Conservation (phyloP, 2,888 invertebrate species). For the Tetheella fluctuosa region DNA sequence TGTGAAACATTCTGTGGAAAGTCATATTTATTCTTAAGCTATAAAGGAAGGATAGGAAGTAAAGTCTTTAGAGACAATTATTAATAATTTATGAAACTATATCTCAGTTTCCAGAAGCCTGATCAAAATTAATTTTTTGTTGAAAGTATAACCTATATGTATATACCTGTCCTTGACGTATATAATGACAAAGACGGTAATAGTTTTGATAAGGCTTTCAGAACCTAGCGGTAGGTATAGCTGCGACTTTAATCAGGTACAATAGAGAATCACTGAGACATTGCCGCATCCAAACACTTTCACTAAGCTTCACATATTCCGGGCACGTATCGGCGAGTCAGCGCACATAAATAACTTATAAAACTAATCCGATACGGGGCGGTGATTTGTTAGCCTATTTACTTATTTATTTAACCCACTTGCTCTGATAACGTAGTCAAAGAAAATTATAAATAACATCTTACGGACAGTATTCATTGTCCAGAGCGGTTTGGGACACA, state of each 20-base stretch:
- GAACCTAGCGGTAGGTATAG: no score
- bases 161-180: no score
- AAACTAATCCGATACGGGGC: conserved; percentile 74
- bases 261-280: background rate
- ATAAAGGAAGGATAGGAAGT: no score
- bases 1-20: no score
- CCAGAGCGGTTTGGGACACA: background rate
- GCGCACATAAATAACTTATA: conserved; percentile 77
- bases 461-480: background rate
- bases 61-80: no score
- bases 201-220: no score
- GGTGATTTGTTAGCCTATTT: conserved; percentile 78
- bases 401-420: conserved; percentile 64
- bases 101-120: no score
- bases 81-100: no score
- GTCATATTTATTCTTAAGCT: no score
- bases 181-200: no score
- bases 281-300: conserved; percentile 35
- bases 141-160: no score
- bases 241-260: conserved; percentile 24
- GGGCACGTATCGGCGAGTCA: conserved; percentile 58
- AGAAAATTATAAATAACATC: conserved; percentile 8
- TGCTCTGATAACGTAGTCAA: background rate
- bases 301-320: conserved; percentile 23
- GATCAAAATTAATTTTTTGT: no score